Evolutionary conservation across 2,888 invertebrate species (phyloP), one percentile per base, ranked within the genome.

Genomic region (Drosophila silvestris): DNA sequence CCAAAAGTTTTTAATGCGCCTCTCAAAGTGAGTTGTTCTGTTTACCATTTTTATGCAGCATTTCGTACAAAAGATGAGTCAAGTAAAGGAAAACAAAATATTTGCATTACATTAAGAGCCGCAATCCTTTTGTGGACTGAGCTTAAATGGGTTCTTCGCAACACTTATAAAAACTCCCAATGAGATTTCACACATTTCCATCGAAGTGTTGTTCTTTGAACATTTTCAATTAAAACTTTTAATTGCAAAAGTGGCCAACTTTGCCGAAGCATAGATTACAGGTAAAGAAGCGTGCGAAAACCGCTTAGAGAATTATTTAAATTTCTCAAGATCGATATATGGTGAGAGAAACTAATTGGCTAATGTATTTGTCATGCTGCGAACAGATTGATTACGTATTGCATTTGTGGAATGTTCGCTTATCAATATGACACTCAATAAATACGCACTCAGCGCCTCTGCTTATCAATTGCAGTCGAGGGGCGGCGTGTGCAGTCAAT

Each of bases 201-300:
- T 28, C 47, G 28, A 62, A 68, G 12, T 56, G 60, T 54, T 39
- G 65, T 53, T 50, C 41, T 52, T 56, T 65, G 73, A 63, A 74
- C 66, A 74, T 71, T 84, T 84, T 85, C 84, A 88, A 84, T 84
- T 84, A 84, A 84, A 84, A 84, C 32, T 84, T 84, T 84, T 85
- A 89, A 84, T 89, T 88, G 76, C 74, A 56, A 74, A 59, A 62
- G 62, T 39, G 41, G 16, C 28, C 10, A 35, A 5, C 19, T 47
- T 47, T 47, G 22, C 30, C 14, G 51, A 51, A 51, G 39, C 54
- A 54, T 32, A 16, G 41, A 41, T 56, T 22, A 52, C 56, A 54
- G 37, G 12, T 32, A 33, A 37, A 33, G n/a, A 30, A n/a, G 35
- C 53, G 19, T 33, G 37, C 22, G n/a, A 16, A 37, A 28, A 37